phyloP scores from a whole-genome alignment of 2,113 vertebrate species.

The Dissostichus mawsoni region DNA sequence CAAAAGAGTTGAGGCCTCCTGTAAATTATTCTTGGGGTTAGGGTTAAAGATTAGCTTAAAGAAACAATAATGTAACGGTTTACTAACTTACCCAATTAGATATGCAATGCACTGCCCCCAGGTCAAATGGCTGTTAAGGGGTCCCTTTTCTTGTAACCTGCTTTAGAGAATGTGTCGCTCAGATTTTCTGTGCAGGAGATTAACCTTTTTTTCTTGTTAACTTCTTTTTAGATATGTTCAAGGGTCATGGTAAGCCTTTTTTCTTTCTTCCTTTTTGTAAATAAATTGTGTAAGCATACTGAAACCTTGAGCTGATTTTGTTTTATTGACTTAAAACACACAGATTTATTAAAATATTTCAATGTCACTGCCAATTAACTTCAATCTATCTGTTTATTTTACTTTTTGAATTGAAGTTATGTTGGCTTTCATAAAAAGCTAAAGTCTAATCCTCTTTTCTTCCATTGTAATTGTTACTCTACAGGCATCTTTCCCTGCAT shows the following conservation, averaged over 20 bases:
- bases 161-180: background rate
- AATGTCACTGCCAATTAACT: background rate
- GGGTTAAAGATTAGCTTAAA: no score
- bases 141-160: background rate
- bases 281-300: background rate
- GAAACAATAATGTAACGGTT: no score
- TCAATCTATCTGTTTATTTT: background rate
- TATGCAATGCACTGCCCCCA: no score
- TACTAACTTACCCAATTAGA: no score
- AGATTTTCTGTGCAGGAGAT: background rate
- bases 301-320: background rate
- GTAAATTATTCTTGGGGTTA: no score
- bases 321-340: no score
- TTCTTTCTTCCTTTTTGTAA: background rate
- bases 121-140: no score
- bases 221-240: background rate
- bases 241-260: background rate
- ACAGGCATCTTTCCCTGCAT: slow-evolving; percentile 25
- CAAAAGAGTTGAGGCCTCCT: no score
- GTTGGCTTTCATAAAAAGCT: background rate
- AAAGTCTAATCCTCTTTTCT: background rate
- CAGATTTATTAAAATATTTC: background rate
- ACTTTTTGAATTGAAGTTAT: background rate
- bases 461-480: background rate
- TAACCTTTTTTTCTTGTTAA: background rate